Evolutionary conservation across 2,113 vertebrate genomes (phyloP).

Genomic region (Mionectes macconnelli): DNA sequence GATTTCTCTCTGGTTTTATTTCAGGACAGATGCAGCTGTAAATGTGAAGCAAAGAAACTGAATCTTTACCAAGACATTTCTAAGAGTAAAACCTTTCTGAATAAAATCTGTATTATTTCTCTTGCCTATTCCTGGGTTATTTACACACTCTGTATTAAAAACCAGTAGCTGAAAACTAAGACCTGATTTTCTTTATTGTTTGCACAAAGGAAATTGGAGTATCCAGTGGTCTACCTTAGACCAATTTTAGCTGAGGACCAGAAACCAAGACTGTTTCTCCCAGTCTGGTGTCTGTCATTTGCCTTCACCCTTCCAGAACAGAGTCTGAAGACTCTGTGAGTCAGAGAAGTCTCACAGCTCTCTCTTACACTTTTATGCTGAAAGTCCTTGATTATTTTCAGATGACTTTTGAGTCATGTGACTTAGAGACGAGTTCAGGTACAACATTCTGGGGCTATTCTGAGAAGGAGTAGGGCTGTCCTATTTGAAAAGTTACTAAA

Average conservation of each 20-base stretch:
- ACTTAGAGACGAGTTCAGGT: neutral
- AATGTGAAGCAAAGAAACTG: neutral
- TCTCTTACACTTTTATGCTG: neutral
- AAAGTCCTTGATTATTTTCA: neutral
- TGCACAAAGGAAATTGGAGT: neutral
- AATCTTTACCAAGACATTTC: neutral
- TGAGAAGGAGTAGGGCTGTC: rapidly evolving
- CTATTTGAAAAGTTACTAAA: neutral
- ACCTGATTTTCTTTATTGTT: neutral
- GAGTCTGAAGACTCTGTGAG: neutral
- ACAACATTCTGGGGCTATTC: neutral
- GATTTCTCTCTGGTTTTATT: neutral
- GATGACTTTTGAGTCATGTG: neutral
- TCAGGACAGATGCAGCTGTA: neutral
- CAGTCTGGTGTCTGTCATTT: rapidly evolving
- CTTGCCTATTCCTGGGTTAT: neutral
- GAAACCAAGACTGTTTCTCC: neutral
- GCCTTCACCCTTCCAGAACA: neutral
- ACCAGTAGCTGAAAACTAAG: neutral
- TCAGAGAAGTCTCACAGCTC: neutral
- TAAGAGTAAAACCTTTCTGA: neutral
- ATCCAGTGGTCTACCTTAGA: neutral
- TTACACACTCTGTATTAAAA: neutral
- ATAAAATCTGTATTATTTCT: neutral
- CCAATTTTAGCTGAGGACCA: neutral